These are phyloP conservation scores for Stylophora pistillata DNA, from an alignment of 64 coral and sea anemone genomes.

Conservation along the genomic window DNA sequence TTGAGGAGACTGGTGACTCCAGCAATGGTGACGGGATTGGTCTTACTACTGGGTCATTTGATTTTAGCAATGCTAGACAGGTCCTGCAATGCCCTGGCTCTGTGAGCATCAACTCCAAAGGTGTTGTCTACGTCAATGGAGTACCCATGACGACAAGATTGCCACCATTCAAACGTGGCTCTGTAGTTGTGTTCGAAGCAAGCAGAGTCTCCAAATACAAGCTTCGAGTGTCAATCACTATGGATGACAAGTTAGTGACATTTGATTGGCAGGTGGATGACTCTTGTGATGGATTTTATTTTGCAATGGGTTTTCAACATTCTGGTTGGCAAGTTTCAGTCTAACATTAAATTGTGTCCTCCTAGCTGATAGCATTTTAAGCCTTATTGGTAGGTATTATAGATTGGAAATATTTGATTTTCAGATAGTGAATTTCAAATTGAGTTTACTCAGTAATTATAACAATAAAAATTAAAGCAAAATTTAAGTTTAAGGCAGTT, in stretches of 20 bases:
- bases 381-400: too few species aligned
- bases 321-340: constrained; percentile 97
- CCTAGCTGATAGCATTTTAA: too few species aligned
- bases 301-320: constrained; percentile 98
- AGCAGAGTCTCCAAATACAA: constrained; percentile 68
- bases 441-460: too few species aligned
- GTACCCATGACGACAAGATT: constrained; percentile 89
- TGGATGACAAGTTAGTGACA: constrained; percentile 95
- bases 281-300: constrained; percentile 84
- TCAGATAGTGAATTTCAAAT: too few species aligned
- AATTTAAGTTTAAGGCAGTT: too few species aligned
- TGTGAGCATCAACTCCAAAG: constrained; percentile 92
- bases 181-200: constrained; percentile 82
- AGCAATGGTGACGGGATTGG: constrained; percentile 95
- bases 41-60: constrained; percentile 79
- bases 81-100: constrained; percentile 82
- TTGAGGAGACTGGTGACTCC: constrained; percentile 91
- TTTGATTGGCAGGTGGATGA: constrained; percentile 91
- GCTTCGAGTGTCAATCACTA: constrained; percentile 88
- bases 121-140: constrained; percentile 92
- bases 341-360: not conserved
- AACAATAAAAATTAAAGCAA: too few species aligned
- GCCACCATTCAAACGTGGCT: constrained; percentile 86
- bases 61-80: constrained; percentile 89
- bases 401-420: too few species aligned